A percentile compares a stretch with the other conserved stretches of the same genome.
Evolutionary conservation across 1,140 invertebrate species (phyloP).

Genomic region (Chionoecetes opilio): DNA sequence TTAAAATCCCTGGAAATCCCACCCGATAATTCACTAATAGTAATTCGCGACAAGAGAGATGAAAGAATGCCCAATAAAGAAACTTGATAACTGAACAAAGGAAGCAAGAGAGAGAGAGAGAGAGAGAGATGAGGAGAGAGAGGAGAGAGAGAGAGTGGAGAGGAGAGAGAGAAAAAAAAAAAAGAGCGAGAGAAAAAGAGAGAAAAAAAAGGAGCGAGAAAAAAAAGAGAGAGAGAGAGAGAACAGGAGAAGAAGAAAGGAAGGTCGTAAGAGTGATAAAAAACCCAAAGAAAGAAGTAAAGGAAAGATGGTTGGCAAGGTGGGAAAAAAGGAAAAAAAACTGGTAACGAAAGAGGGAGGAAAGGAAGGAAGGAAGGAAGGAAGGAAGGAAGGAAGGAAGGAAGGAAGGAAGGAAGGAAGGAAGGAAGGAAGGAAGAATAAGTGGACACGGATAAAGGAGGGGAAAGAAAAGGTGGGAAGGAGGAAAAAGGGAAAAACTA

Average conservation of each 20-base stretch:
- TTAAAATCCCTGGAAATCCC: neutral
- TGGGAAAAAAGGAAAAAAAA: too few species aligned
- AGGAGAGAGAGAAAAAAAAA: too few species aligned
- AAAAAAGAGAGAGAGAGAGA: constrained; percentile 15
- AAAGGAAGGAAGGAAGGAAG: too few species aligned
- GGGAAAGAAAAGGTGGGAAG: constrained; percentile 2
- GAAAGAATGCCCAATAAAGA: too few species aligned
- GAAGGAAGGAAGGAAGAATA: constrained; percentile 28
- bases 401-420: constrained; percentile 27
- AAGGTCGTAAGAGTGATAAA: neutral
- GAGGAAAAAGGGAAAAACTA: too few species aligned
- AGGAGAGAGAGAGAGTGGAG: too few species aligned
- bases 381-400: constrained; percentile 27
- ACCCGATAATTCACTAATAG: neutral
- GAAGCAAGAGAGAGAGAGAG: too few species aligned
- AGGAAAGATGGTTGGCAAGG: neutral
- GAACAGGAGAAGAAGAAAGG: neutral
- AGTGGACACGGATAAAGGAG: neutral
- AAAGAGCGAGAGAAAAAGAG: too few species aligned
- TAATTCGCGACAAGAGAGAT: too few species aligned
- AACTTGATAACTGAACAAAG: too few species aligned
- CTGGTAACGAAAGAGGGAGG: too few species aligned
- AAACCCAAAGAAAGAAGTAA: neutral
- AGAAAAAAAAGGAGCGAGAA: too few species aligned
- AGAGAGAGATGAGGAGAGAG: constrained; percentile 13